Evolutionary conservation across 2,113 vertebrate species (phyloP).

Genomic region (Nycticryphes semicollaris): DNA sequence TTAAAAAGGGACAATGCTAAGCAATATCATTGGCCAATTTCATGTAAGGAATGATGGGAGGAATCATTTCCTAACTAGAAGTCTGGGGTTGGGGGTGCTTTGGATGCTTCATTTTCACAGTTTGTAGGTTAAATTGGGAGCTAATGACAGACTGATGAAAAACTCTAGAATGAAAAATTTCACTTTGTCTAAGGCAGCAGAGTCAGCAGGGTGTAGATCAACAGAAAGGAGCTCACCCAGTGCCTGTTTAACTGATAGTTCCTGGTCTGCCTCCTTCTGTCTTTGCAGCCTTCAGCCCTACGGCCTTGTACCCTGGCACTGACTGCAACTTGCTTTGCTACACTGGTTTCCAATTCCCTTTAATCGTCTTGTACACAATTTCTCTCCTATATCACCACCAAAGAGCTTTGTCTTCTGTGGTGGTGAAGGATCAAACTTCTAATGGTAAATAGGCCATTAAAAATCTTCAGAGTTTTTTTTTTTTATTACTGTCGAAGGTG

Average conservation of each 20-base stretch:
- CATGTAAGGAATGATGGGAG: neutral
- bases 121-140: neutral
- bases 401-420: neutral
- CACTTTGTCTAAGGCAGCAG: neutral
- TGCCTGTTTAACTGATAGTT: neutral
- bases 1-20: neutral
- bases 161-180: neutral
- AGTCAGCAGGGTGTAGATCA: neutral
- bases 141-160: neutral
- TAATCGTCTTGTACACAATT: neutral
- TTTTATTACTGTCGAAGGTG: neutral
- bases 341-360: neutral
- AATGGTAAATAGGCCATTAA: neutral
- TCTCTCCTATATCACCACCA: neutral
- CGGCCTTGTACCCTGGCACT: fast-evolving
- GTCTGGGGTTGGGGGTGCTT: neutral
- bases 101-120: neutral
- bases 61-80: neutral
- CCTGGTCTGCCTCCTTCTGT: neutral
- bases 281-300: neutral
- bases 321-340: neutral
- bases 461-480: neutral
- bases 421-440: neutral
- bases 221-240: neutral
- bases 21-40: neutral